A percentile compares a stretch with the other conserved stretches of the same genome.
These are phyloP conservation scores for Bergia puertoricense DNA, from an alignment of 92 coral and sea anemone species.

Conservation along the genomic window DNA sequence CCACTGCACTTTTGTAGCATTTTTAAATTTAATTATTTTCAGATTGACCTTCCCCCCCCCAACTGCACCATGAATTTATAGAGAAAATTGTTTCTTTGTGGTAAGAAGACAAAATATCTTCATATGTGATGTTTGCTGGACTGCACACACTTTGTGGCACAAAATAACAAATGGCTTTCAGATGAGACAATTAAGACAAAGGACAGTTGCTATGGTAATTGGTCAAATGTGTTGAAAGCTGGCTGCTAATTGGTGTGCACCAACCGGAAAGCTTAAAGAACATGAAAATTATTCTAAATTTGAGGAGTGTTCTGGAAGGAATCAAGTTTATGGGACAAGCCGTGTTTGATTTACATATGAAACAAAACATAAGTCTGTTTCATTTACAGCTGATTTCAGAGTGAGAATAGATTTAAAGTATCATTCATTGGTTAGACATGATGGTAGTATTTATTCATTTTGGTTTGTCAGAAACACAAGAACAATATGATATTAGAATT, in stretches of 20 bases:
- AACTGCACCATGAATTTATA: background rate
- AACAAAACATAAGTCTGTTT: background rate
- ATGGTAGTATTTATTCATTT: background rate
- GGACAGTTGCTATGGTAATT: slow-evolving; percentile 34
- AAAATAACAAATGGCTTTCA: background rate
- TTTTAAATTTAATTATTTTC: background rate
- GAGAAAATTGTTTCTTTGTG: background rate
- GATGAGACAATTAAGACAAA: slow-evolving; percentile 5
- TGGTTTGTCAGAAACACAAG: background rate
- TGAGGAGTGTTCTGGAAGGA: slow-evolving; percentile 2
- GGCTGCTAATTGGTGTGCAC: background rate
- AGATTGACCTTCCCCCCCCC: background rate
- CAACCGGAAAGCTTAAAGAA: background rate
- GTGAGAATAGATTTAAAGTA: background rate
- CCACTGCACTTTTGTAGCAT: background rate
- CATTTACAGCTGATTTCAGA: background rate
- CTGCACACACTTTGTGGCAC: background rate
- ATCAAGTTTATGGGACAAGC: background rate
- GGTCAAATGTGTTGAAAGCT: background rate
- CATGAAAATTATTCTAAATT: slow-evolving; percentile 15
- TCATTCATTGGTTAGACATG: background rate
- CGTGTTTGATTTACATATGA: background rate
- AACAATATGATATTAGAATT: slow-evolving; percentile 29
- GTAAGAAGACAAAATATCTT: background rate
- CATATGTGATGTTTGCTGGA: background rate